phyloP scores from a whole-genome alignment of 2,797 vertebrate genomes.

The Leptodactylus fallax region DNA sequence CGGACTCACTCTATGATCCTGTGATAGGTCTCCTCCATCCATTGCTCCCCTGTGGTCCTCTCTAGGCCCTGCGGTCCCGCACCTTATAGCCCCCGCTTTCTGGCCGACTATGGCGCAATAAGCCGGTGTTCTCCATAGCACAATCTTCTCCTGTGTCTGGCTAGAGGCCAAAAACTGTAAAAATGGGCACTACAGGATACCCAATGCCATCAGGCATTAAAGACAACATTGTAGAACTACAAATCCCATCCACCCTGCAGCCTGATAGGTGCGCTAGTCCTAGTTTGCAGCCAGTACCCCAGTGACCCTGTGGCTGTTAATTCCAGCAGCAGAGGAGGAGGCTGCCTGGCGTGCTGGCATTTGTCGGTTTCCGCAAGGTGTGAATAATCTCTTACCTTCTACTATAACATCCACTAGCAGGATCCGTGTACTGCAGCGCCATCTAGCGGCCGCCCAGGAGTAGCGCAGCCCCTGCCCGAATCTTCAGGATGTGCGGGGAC shows the following conservation, averaged over 20 bases:
- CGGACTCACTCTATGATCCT: no score
- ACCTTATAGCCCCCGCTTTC: no score
- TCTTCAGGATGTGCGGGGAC: slow-evolving; percentile 2
- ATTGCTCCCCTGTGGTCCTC: no score
- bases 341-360: not conserved
- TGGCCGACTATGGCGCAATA: no score
- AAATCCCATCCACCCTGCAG: not conserved
- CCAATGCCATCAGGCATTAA: no score
- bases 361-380: not conserved
- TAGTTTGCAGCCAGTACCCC: not conserved
- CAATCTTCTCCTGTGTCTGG: no score
- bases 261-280: not conserved
- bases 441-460: slow-evolving; percentile 35
- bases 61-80: no score
- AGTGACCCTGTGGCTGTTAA: not conserved
- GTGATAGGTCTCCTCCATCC: no score
- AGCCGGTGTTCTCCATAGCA: no score
- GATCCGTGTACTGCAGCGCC: slow-evolving; percentile 33
- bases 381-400: not conserved
- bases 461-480: slow-evolving; percentile 3
- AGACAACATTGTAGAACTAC: not conserved
- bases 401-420: not conserved
- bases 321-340: not conserved
- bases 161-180: no score
- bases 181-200: no score